Evolutionary conservation across 1,140 invertebrate species (phyloP).

Genomic region (Brachionus plicatilis): DNA sequence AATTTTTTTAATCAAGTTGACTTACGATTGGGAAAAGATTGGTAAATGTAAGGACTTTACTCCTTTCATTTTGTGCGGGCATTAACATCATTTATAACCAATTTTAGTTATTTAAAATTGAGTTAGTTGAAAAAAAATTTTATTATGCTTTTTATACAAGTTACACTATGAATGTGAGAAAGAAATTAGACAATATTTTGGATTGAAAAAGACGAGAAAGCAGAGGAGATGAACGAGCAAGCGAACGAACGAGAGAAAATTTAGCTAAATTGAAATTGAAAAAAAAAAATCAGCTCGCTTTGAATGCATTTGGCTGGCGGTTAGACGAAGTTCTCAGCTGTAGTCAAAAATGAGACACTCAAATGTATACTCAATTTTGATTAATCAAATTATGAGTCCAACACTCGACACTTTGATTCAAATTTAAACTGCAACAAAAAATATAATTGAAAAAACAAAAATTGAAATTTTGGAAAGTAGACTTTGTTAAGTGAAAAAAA

Average conservation of each 20-base stretch:
- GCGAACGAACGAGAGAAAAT: not conserved
- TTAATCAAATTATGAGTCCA: not conserved
- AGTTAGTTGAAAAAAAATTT: conserved; percentile 7
- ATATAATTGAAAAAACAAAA: not conserved
- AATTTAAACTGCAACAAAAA: not conserved
- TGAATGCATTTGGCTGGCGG: not conserved
- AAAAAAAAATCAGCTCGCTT: not conserved
- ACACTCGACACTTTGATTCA: not conserved
- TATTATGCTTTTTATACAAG: conserved; percentile 25
- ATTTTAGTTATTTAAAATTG: not conserved
- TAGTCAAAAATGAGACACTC: not conserved
- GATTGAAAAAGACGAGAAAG: not conserved
- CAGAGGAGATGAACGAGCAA: not conserved
- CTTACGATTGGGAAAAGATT: not conserved
- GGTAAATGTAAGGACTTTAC: not conserved
- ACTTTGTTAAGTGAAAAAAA: not conserved
- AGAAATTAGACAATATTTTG: not conserved
- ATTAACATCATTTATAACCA: not conserved
- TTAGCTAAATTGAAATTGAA: not conserved
- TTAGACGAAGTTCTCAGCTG: not conserved
- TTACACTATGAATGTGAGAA: not conserved
- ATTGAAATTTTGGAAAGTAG: not conserved
- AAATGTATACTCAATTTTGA: not conserved
- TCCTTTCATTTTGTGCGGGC: not conserved
- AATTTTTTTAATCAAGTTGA: not conserved